Evolutionary conservation across 2,888 invertebrate genomes (phyloP).

Genomic region (Caenorhabditis becei): DNA sequence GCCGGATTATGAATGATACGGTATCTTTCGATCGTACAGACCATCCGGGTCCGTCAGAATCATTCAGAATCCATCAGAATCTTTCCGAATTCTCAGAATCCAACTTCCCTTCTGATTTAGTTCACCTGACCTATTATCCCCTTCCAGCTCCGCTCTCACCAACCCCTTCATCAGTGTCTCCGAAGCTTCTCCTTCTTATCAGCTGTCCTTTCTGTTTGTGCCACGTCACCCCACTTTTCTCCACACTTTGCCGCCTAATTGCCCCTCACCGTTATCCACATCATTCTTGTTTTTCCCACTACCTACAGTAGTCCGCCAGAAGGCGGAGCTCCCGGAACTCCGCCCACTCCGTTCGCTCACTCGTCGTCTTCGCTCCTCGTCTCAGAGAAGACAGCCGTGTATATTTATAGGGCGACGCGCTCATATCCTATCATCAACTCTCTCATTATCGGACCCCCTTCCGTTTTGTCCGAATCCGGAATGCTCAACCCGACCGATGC

Average conservation of each 20-base stretch:
- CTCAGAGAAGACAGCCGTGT: background rate
- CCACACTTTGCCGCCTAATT: constrained; percentile 15
- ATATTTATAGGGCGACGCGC: background rate
- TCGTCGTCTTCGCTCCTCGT: constrained; percentile 1
- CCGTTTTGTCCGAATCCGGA: constrained; percentile 12
- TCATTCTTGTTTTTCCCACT: constrained; percentile 19
- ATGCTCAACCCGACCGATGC: constrained; percentile 45
- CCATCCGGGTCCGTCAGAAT: no score
- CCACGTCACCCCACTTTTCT: no score
- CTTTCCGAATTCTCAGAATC: no score
- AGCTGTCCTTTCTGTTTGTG: background rate
- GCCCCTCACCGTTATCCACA: constrained; percentile 9
- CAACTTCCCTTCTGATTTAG: no score
- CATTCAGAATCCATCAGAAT: no score
- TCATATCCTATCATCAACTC: background rate
- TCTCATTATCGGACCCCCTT: constrained; percentile 5
- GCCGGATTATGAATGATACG: constrained; percentile 21
- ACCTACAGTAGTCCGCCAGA: constrained; percentile 34
- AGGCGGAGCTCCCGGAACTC: constrained; percentile 35
- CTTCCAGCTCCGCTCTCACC: no score
- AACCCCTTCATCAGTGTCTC: no score
- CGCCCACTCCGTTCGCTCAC: constrained; percentile 12
- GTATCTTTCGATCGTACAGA: background rate
- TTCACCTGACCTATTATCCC: no score
- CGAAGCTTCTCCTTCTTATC: background rate